phyloP scores from a whole-genome alignment of 2,113 vertebrate species.

The Diadophis punctatus region DNA sequence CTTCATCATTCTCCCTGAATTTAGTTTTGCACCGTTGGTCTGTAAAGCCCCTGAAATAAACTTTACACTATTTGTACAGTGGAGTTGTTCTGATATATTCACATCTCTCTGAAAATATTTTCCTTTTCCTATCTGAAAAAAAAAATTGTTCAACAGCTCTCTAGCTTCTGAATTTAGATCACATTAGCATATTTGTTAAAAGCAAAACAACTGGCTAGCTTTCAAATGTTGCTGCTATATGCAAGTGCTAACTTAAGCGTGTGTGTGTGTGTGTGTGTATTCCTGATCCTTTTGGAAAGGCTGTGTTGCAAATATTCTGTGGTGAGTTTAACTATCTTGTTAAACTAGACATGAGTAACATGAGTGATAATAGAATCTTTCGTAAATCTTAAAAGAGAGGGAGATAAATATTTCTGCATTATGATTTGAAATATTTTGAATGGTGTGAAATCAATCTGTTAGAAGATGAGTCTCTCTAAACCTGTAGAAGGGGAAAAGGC shows the following conservation, averaged over 20 bases:
- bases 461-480: background rate
- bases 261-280: background rate
- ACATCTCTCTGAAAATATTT: conserved; percentile 4
- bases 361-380: background rate
- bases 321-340: background rate
- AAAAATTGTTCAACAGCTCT: conserved; percentile 4
- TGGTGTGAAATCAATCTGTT: background rate
- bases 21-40: background rate
- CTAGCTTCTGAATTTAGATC: background rate
- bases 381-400: background rate
- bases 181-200: conserved; percentile 22
- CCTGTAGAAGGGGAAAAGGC: background rate
- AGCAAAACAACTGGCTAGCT: background rate
- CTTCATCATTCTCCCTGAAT: background rate
- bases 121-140: background rate
- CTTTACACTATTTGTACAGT: background rate
- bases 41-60: background rate
- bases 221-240: conserved; percentile 7
- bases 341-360: background rate
- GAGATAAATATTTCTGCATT: background rate
- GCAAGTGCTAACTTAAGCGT: background rate
- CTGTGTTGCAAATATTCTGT: background rate
- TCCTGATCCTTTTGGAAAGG: conserved; percentile 18
- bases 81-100: background rate
- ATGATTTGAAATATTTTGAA: background rate